Base-by-base conservation (phyloP, 2,797 vertebrate genomes). In the Netta rufina region DNA sequence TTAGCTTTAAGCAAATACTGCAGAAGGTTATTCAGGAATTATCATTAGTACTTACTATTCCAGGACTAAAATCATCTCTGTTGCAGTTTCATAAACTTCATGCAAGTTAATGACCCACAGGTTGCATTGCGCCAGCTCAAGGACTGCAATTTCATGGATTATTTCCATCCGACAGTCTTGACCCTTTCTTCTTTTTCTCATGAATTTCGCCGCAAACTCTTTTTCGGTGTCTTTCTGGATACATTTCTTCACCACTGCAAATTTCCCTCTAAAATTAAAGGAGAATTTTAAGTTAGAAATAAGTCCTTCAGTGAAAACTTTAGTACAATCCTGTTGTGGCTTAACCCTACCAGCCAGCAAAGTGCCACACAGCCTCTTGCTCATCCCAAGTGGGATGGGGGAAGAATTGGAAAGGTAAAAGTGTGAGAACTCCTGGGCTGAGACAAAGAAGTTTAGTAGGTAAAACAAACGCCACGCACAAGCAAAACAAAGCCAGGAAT, bases 161-260 rank as follows among this genome's bases (percentile, higher is more conserved):
- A 99, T 99, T 87, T 99, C 99, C 95, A 97, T 98, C 45, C 98
- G 98, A 94, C 99, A 99, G 79, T 99, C 99, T 96, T 98, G 98
- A 56, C 99, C 99, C 97, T 99, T 99, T 96, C 99, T 98, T 97
- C 99, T 98, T 98, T 99, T 99, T 95, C 98, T 98, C 99, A 99
- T 98, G 97, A 99, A 99, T 96, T 99, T 99, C n/a, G 99, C 99
- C 24, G 99, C 99, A 89, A 98, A 99, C 84, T 98, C 99, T 90
- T 93, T 98, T 33, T 98, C 98, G 1, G 98, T 98, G 84, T 98
- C 97, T 95, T 98, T 99, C 96, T 99, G 98, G 85, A 99, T 98
- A 72, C 99, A 99, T 69, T 99, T 99, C 89, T 98, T 98, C 91
- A 99, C 99, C 93, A 99, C 99, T 32, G 99, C 99, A 97, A 99